Conservation (phyloP, 2,888 invertebrate species). For the Rhagonycha lutea region DNA sequence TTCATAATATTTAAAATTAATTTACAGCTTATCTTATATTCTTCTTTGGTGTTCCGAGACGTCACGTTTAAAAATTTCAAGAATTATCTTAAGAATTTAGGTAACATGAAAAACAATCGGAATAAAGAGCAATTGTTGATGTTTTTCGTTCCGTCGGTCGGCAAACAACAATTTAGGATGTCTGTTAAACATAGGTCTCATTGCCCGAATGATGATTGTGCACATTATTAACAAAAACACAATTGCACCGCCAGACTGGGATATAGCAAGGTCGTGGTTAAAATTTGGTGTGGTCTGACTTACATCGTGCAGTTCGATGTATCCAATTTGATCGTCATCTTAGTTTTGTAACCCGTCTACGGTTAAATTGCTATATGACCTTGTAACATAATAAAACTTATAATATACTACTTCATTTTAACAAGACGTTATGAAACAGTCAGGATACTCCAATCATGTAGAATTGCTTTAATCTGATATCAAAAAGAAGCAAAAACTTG, state of each 20-base stretch:
- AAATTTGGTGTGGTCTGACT: slow-evolving; percentile 47
- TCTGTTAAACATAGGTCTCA: slow-evolving; percentile 46
- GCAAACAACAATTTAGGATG: slow-evolving; percentile 38
- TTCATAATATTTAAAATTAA: neutral
- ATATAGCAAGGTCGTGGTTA: slow-evolving; percentile 50
- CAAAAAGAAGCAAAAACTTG: neutral
- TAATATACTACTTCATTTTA: neutral
- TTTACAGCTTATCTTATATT: neutral
- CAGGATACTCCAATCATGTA: neutral
- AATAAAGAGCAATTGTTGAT: slow-evolving; percentile 27
- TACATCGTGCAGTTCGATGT: slow-evolving; percentile 2
- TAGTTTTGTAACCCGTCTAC: neutral
- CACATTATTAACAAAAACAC: slow-evolving; percentile 52
- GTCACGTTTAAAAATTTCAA: neutral
- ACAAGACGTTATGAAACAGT: neutral
- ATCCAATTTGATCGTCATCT: neutral
- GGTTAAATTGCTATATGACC: neutral
- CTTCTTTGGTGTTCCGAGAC: neutral
- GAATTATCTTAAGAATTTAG: neutral
- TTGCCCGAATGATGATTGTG: slow-evolving; percentile 53
- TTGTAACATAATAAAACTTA: slow-evolving; percentile 1
- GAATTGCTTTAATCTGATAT: neutral
- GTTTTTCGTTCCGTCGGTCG: slow-evolving; percentile 35
- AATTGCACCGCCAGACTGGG: slow-evolving; percentile 52
- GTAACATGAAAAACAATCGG: slow-evolving; percentile 29